phyloP scores from a whole-genome alignment of 2,888 invertebrate genomes.

The Aporophyla nigra region DNA sequence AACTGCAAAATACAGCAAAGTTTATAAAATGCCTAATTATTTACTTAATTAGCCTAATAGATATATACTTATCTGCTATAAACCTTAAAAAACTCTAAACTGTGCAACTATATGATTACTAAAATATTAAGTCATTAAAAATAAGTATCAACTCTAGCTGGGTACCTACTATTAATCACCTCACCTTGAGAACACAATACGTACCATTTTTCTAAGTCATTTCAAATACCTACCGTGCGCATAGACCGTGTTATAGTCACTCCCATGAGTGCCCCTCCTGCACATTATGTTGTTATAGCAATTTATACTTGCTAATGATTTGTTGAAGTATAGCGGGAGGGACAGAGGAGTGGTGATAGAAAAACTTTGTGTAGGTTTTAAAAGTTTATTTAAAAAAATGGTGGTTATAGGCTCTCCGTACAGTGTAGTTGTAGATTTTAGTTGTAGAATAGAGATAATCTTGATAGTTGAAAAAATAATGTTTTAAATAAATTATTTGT shows the following conservation, averaged over 20 bases:
- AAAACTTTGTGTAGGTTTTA: neutral
- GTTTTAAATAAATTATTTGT: neutral
- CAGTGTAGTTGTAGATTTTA: neutral
- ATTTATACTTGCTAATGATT: conserved; percentile 74
- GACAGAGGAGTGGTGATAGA: conserved; percentile 18
- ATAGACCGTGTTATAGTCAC: conserved; percentile 81
- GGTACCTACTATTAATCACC: conserved; percentile 9
- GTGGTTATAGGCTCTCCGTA: neutral
- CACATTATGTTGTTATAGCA: conserved; percentile 72
- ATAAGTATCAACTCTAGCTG: neutral
- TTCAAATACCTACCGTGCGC: conserved; percentile 72
- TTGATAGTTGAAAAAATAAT: neutral
- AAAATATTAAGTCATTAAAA: neutral
- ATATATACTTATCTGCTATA: no score
- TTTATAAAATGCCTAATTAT: no score
- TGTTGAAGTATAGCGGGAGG: conserved; percentile 30
- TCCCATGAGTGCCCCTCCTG: conserved; percentile 84
- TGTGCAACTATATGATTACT: no score
- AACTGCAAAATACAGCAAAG: neutral
- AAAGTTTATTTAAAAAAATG: conserved; percentile 17
- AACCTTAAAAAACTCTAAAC: no score
- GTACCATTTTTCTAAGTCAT: conserved; percentile 62
- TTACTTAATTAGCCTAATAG: no score
- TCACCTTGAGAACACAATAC: conserved; percentile 65
- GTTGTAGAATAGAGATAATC: neutral